phyloP scores from a whole-genome alignment of 2,113 vertebrate species.

The Misgurnus mizolepis region DNA sequence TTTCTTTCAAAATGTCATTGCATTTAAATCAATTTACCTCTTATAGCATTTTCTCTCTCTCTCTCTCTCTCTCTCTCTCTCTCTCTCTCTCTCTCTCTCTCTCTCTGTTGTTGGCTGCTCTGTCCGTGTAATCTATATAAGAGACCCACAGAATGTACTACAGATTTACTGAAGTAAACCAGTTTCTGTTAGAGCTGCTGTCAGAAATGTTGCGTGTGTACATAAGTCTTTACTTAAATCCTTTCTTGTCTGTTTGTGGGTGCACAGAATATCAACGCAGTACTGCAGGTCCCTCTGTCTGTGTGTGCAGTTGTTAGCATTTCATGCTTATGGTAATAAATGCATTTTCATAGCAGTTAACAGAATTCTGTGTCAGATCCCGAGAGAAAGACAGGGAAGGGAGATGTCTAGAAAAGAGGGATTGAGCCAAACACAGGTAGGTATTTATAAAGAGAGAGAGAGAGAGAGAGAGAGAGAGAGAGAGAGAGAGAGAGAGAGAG shows the following conservation, averaged over 20 bases:
- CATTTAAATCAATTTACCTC: slow-evolving; percentile 45
- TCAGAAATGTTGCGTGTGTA: slow-evolving; percentile 44
- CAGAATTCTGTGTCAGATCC: slow-evolving; percentile 78
- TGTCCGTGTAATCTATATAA: slow-evolving; percentile 43
- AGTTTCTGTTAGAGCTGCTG: neutral
- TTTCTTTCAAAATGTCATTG: slow-evolving; percentile 35
- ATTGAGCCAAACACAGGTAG: slow-evolving; percentile 27
- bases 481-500: neutral
- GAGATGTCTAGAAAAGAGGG: slow-evolving; percentile 60
- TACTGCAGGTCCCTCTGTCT: slow-evolving; percentile 28
- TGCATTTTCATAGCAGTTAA: slow-evolving; percentile 55
- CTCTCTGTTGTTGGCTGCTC: neutral
- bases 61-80: neutral
- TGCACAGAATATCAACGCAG: slow-evolving; percentile 57
- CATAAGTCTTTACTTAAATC: slow-evolving; percentile 48
- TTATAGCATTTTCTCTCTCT: slow-evolving; percentile 4
- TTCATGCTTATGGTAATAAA: slow-evolving; percentile 55
- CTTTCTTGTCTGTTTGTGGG: slow-evolving; percentile 51
- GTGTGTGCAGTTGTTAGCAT: slow-evolving; percentile 30
- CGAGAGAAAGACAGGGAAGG: slow-evolving; percentile 67
- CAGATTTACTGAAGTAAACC: neutral
- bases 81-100: slow-evolving; percentile 8
- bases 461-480: slow-evolving; percentile 10
- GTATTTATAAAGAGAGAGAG: slow-evolving; percentile 32
- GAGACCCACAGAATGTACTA: slow-evolving; percentile 16